phyloP scores from a whole-genome alignment of 2,888 invertebrate species.

The Platycnemis pennipes region DNA sequence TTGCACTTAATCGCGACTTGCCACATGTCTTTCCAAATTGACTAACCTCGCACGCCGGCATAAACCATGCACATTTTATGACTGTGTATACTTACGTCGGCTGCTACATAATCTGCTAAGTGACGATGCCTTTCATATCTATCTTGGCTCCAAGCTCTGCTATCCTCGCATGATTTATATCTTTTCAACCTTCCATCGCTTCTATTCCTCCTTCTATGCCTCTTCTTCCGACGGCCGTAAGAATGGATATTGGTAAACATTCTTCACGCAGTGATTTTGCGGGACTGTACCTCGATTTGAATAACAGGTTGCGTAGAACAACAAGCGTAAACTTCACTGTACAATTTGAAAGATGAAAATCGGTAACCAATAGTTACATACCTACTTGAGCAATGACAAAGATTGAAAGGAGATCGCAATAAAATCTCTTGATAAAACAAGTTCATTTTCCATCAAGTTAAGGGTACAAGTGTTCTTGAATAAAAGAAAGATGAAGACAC shows the following conservation, averaged over 20 bases:
- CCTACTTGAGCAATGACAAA: not conserved
- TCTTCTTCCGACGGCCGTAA: not conserved
- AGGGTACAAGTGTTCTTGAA: too few relatives aligned
- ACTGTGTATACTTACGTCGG: not conserved
- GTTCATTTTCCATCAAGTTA: too few relatives aligned
- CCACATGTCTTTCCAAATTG: too few relatives aligned
- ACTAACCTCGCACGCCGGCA: too few relatives aligned
- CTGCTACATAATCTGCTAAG: not conserved
- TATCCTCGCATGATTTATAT: slow-evolving; percentile 29
- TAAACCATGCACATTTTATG: too few relatives aligned
- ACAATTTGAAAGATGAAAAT: not conserved
- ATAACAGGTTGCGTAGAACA: not conserved
- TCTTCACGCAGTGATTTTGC: not conserved
- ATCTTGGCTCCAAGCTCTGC: slow-evolving; percentile 46
- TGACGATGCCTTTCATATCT: slow-evolving; percentile 24
- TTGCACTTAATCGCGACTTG: too few relatives aligned
- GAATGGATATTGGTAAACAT: not conserved
- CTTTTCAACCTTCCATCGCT: slow-evolving; percentile 37
- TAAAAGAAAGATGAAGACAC: too few relatives aligned
- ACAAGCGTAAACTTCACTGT: not conserved
- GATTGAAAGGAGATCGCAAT: too few relatives aligned
- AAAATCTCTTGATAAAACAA: too few relatives aligned
- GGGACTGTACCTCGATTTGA: not conserved
- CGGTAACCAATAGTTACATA: slow-evolving; percentile 20
- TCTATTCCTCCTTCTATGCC: not conserved